These are phyloP conservation scores for Spermophilus dauricus DNA, from an alignment of 2,113 vertebrate genomes.

Conservation along the genomic window DNA sequence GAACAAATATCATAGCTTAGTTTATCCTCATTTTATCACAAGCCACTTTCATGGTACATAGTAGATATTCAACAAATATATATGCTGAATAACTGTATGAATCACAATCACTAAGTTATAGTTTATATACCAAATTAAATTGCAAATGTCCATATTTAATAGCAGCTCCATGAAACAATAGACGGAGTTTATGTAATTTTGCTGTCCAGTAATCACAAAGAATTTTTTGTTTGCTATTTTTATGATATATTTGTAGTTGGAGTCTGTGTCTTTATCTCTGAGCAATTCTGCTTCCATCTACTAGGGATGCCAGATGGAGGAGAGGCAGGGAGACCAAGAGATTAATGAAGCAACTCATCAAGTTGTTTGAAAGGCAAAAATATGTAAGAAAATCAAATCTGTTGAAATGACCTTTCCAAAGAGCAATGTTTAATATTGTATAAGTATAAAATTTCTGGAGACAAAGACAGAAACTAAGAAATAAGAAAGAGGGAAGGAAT, in stretches of 20 bases:
- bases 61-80: not conserved
- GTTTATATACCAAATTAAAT: not conserved
- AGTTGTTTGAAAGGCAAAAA: conserved; percentile 72
- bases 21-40: not conserved
- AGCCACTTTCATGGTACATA: conserved; percentile 3
- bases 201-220: not conserved
- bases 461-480: not conserved
- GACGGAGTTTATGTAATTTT: conserved; percentile 11
- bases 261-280: conserved; percentile 64
- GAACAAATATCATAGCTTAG: not conserved
- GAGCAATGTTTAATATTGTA: conserved; percentile 19
- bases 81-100: not conserved
- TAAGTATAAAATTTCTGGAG: conserved; percentile 50
- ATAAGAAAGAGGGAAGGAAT: no score
- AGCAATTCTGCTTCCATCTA: conserved; percentile 67
- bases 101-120: not conserved
- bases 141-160: not conserved
- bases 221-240: conserved; percentile 59
- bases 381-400: conserved; percentile 77
- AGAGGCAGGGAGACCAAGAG: conserved; percentile 70
- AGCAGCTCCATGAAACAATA: conserved; percentile 26
- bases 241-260: conserved; percentile 63
- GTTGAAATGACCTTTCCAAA: conserved; percentile 64
- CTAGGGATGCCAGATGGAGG: conserved; percentile 68
- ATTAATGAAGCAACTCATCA: conserved; percentile 80